Evolutionary conservation across 2,797 vertebrate genomes (phyloP).

Genomic region (Etheostoma nigrum): DNA sequence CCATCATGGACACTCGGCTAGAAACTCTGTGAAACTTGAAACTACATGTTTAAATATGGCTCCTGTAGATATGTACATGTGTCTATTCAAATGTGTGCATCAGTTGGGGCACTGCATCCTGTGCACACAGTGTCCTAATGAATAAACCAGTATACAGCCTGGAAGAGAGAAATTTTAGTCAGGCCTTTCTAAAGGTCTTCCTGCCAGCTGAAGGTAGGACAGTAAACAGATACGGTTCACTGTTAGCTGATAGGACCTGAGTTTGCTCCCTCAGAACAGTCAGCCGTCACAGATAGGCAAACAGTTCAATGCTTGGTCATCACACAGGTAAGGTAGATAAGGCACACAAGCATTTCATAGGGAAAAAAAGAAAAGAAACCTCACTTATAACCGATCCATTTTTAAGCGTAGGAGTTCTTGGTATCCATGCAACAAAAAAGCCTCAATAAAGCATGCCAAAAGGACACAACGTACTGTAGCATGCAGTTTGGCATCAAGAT

Average conservation of each 20-base stretch:
- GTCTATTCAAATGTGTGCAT: conserved; percentile 9
- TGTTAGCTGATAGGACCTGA: conserved; percentile 51
- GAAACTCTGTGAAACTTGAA: conserved; percentile 57
- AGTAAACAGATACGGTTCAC: conserved; percentile 51
- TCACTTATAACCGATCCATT: conserved; percentile 13
- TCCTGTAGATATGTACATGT: conserved; percentile 5
- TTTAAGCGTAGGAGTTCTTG: conserved; percentile 6
- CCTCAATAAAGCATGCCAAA: conserved; percentile 18
- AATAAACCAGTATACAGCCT: conserved; percentile 46
- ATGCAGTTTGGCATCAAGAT: conserved; percentile 13
- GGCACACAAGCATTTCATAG: not conserved
- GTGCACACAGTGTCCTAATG: conserved; percentile 3
- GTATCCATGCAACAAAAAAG: conserved; percentile 30
- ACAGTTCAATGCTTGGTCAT: conserved; percentile 9
- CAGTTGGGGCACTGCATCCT: not conserved
- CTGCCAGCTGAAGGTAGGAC: conserved; percentile 40
- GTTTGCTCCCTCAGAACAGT: conserved; percentile 20
- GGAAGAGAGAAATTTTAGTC: conserved; percentile 20
- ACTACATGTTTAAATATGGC: conserved; percentile 30
- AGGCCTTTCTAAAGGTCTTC: conserved; percentile 30
- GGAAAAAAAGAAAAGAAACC: not conserved
- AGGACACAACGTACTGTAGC: not conserved
- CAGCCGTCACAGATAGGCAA: conserved; percentile 34
- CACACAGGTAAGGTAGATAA: conserved; percentile 21
- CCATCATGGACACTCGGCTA: conserved; percentile 48